These are phyloP conservation scores for Gambusia holbrooki DNA, from an alignment of 2,113 vertebrate species.

Conservation along the genomic window DNA sequence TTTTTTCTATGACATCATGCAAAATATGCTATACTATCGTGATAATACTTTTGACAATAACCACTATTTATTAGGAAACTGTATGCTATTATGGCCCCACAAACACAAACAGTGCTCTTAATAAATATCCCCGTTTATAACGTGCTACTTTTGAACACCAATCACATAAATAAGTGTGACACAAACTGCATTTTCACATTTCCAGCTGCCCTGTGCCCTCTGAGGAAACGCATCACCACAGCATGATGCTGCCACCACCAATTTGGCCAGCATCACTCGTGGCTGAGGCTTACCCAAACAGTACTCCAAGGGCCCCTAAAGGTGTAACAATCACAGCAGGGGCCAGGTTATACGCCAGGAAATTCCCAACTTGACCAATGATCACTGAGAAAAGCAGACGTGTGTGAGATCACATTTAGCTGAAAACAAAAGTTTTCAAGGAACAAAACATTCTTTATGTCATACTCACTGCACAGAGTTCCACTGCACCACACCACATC, in stretches of 20 bases:
- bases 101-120: too few species aligned
- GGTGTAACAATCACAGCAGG: constrained; percentile 94
- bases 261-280: neutral
- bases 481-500: constrained; percentile 96
- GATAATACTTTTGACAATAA: too few species aligned
- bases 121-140: too few species aligned
- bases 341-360: constrained; percentile 93
- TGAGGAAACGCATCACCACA: neutral
- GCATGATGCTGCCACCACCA: neutral
- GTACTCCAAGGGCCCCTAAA: constrained; percentile 93
- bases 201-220: too few species aligned
- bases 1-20: too few species aligned
- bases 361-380: constrained; percentile 94
- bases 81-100: too few species aligned
- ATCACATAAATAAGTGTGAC: too few species aligned
- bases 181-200: too few species aligned
- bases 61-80: too few species aligned
- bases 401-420: neutral
- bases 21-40: too few species aligned
- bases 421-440: neutral
- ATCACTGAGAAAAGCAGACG: constrained; percentile 82
- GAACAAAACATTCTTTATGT: constrained; percentile 1
- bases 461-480: constrained; percentile 91
- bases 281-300: constrained; percentile 88
- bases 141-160: too few species aligned